Percentiles rank a stretch among this genome's conserved stretches.
Conservation (phyloP, 2,797 vertebrate genomes). For the Coccyzus lansbergi region DNA sequence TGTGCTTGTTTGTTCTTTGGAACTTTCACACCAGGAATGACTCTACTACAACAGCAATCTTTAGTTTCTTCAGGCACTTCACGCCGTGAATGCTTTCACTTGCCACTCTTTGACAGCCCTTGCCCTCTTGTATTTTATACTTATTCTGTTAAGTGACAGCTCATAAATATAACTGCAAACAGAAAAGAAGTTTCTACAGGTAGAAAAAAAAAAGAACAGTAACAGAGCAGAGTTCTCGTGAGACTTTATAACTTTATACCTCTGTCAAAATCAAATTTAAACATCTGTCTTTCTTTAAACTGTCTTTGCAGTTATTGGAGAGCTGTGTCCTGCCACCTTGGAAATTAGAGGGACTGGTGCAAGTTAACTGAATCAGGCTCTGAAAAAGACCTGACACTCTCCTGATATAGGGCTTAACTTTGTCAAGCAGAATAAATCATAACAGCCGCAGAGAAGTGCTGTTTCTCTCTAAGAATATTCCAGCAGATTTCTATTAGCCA, state of each 20-base stretch:
- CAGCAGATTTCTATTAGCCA: neutral
- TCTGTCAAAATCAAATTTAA: neutral
- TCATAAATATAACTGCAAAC: slow-evolving; percentile 21
- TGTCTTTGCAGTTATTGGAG: neutral
- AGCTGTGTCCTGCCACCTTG: neutral
- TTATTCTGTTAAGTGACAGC: neutral
- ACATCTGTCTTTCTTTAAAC: neutral
- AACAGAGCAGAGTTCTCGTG: neutral
- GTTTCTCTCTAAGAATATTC: neutral
- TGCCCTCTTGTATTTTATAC: neutral
- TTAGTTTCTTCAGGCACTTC: neutral
- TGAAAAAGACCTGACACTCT: neutral
- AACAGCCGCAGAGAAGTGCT: neutral
- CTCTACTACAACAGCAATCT: neutral
- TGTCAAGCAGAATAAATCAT: neutral
- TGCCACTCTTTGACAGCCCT: neutral
- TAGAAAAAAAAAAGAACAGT: neutral
- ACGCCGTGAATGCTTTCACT: neutral
- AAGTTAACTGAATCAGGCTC: neutral
- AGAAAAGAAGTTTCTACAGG: neutral
- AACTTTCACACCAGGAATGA: neutral
- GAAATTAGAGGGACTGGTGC: neutral
- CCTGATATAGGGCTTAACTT: neutral
- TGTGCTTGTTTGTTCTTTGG: neutral
- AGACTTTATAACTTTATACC: neutral